These are phyloP conservation scores for Rotaria magnacalcarata DNA, from an alignment of 2,888 invertebrate species.

Conservation along the genomic window DNA sequence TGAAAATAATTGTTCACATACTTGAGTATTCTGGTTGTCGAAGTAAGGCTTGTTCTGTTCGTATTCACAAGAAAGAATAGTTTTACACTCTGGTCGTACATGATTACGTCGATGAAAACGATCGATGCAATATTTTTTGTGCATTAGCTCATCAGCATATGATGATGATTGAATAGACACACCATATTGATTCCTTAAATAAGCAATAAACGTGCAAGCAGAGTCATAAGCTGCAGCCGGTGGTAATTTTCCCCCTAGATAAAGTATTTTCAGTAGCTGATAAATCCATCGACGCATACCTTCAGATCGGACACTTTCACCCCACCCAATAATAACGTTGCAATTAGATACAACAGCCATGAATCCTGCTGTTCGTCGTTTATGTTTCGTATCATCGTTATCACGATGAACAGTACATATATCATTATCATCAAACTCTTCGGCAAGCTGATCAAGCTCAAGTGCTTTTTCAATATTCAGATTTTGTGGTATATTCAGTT, in stretches of 20 bases:
- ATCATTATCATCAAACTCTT: background rate
- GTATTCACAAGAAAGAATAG: background rate
- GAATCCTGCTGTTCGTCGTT: slow-evolving; percentile 8
- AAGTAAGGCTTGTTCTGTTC: background rate
- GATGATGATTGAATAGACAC: background rate
- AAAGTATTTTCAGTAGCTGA: no score
- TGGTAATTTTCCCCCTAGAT: no score
- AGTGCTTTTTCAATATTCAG: background rate
- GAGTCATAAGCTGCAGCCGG: no score
- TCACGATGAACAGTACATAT: slow-evolving; percentile 1
- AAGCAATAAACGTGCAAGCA: no score
- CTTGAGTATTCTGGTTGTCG: background rate
- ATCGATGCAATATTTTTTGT: background rate
- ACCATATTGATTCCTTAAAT: no score
- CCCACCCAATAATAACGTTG: no score
- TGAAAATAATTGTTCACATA: background rate
- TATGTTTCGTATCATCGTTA: background rate
- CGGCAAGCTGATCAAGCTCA: background rate
- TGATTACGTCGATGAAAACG: background rate
- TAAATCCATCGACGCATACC: no score
- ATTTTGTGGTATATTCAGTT: background rate
- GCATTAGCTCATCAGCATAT: background rate
- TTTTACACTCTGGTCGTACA: background rate
- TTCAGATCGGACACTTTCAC: no score
- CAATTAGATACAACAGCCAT: background rate